phyloP scores from a whole-genome alignment of 2,113 vertebrate species.

The Macroglossus sobrinus region DNA sequence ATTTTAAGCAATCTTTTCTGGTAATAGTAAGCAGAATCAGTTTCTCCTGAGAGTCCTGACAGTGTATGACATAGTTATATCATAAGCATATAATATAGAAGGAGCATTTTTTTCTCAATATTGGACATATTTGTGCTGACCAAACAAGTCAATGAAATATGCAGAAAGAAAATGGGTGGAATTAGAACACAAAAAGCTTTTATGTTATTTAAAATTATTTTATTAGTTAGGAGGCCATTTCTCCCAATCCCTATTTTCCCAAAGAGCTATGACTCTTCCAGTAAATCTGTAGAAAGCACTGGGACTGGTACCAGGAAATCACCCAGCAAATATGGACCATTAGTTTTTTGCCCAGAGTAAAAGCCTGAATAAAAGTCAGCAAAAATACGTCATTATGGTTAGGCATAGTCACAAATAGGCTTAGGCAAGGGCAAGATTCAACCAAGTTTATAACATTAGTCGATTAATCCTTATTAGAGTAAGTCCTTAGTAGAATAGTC shows the following conservation, averaged over 20 bases:
- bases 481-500: neutral
- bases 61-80: neutral
- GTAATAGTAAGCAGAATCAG: neutral
- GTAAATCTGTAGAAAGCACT: neutral
- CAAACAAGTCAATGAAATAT: neutral
- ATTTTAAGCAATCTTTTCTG: neutral
- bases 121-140: neutral
- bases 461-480: no score
- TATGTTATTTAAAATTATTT: neutral
- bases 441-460: neutral
- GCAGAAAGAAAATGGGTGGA: neutral
- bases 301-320: no score
- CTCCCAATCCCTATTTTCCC: neutral
- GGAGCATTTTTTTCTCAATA: neutral
- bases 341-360: neutral
- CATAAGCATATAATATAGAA: neutral
- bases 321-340: neutral
- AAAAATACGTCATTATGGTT: neutral
- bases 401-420: neutral
- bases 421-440: neutral
- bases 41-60: neutral
- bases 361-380: neutral
- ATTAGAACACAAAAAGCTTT: neutral
- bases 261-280: neutral
- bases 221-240: neutral